These are phyloP conservation scores for Chelonia mydas DNA, from an alignment of 2,797 vertebrate genomes.

Conservation along the genomic window DNA sequence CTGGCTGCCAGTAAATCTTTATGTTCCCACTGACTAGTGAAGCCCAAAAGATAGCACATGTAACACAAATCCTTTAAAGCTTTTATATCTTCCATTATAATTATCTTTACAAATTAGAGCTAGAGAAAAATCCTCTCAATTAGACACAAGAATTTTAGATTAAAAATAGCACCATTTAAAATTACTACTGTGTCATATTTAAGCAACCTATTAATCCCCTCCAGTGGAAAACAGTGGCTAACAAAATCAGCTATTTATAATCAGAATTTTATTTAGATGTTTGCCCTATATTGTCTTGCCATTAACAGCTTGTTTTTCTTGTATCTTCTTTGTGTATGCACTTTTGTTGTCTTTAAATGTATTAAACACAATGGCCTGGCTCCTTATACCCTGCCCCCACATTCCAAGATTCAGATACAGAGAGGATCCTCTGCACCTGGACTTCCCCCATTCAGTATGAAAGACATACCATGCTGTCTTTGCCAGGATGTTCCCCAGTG, in stretches of 20 bases:
- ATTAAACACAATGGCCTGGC: rapidly evolving
- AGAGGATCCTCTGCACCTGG: background rate
- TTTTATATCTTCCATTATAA: background rate
- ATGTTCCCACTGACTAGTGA: background rate
- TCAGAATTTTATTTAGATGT: background rate
- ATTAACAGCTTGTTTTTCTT: background rate
- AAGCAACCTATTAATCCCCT: background rate
- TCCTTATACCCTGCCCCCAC: rapidly evolving
- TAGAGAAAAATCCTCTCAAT: background rate
- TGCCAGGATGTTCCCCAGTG: background rate
- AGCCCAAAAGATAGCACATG: background rate
- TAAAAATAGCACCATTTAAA: background rate
- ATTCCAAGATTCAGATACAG: rapidly evolving
- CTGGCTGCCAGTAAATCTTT: background rate
- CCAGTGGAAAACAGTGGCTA: background rate
- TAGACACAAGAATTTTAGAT: background rate
- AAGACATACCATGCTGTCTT: background rate
- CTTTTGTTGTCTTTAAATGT: background rate
- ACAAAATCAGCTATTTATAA: background rate
- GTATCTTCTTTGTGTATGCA: background rate
- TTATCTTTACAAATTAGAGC: background rate
- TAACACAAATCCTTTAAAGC: background rate
- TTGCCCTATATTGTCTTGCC: background rate
- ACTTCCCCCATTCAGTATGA: background rate
- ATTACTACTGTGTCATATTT: background rate